A percentile compares a stretch with the other conserved stretches of the same genome.
Evolutionary conservation across 2,888 invertebrate species (phyloP).

Genomic region (Stenolophus ochropezus): DNA sequence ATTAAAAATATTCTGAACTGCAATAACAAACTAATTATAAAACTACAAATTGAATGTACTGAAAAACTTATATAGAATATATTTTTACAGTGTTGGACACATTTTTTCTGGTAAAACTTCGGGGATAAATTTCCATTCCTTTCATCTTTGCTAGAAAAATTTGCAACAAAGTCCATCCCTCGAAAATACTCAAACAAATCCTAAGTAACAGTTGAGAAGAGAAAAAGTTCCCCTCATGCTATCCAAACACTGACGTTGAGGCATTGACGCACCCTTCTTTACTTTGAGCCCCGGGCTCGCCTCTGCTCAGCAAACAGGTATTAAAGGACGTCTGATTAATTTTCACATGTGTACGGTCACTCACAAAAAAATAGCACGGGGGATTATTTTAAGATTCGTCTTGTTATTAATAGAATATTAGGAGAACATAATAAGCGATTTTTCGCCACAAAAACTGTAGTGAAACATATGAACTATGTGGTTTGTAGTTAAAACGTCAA

Average conservation of each 20-base stretch:
- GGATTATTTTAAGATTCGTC: no score
- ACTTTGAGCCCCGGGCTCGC: not conserved
- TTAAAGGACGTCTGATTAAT: constrained; percentile 30
- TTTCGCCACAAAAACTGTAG: no score
- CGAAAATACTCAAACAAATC: constrained; percentile 1
- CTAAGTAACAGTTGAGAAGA: not conserved
- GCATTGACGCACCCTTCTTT: not conserved
- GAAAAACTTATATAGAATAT: no score
- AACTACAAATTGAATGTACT: no score
- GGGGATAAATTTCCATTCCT: constrained; percentile 3
- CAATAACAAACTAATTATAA: no score
- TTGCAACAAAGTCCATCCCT: constrained; percentile 11
- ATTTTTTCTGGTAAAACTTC: not conserved
- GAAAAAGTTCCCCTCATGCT: not conserved
- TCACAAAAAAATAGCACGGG: not conserved
- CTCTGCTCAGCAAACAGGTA: not conserved
- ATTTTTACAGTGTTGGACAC: not conserved
- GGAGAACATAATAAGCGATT: not conserved
- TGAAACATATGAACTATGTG: no score
- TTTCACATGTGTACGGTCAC: constrained; percentile 42
- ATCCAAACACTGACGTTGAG: constrained; percentile 10
- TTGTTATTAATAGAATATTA: not conserved
- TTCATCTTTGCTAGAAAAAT: constrained; percentile 12
- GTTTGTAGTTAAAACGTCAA: no score
- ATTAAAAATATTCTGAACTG: no score